Base-by-base conservation (phyloP, 2,888 invertebrate genomes). In the Platycheirus albimanus region DNA sequence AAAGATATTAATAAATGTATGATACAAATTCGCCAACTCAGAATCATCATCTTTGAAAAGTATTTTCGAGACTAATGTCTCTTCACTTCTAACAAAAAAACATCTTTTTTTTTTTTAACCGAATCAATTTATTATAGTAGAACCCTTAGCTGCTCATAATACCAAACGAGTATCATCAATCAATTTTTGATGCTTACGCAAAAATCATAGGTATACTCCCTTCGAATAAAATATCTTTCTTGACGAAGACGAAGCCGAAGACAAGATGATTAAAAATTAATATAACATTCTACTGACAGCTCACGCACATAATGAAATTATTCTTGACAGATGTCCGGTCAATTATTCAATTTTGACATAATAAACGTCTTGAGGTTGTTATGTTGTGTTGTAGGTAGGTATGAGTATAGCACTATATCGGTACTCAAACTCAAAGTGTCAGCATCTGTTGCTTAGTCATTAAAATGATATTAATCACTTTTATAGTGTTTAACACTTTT, bases 311-410 rank as follows among this genome's bases (percentile, higher is more conserved):
- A 58, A 51, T 30, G 17, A 47, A 58, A 66, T 74, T 74, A 64
- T 47, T 3, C 28, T 19, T 64, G 72, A 74, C 72, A 74, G 72
- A 47, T 38, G 19, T 36, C 20, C 24, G 63, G 72, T 74, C 54
- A 74, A 74, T 74, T 64, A 64, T 74, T 74, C 28, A 64, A 47
- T 56, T 74, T 54, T 41, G 47, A 47, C 54, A 24, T n/a, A 24
- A 28, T 28, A 13, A 45, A 54, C 20, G 38, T 56, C 28, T 54
- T 54, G 45, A 54, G 71, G 63, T 63, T 63, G 45, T 45, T 63
- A 28, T 20, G n/a, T n/a, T n/a, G n/a, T n/a, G n/a, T n/a, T n/a
- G n/a, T n/a, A n/a, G n/a, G n/a, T n/a, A n/a, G n/a, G 19, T 19
- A 33, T 38, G n/a, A 6, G 24, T 33, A 43, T 54, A 24, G 15